Conservation (phyloP, 2,797 vertebrate genomes). For the Bradypodion ventrale region DNA sequence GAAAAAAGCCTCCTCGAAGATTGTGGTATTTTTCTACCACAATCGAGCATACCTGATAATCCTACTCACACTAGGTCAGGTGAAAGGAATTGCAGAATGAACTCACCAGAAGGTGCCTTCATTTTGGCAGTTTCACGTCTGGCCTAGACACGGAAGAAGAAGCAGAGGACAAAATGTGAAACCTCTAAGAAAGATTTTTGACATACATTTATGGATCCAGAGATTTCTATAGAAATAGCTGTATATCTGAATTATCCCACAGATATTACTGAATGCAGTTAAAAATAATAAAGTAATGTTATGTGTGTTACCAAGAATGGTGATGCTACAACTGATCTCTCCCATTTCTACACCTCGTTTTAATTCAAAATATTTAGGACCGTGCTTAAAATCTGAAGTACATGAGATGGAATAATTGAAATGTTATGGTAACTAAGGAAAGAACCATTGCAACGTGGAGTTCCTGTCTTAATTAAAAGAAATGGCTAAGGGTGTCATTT, state of each 20-base stretch:
- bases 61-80: too few species aligned
- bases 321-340: not conserved
- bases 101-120: too few species aligned
- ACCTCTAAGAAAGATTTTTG: not conserved
- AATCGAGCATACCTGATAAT: too few species aligned
- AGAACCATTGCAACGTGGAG: not conserved
- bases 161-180: conserved; percentile 11
- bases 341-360: not conserved
- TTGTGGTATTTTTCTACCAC: too few species aligned
- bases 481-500: too few species aligned
- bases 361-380: not conserved
- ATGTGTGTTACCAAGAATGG: not conserved
- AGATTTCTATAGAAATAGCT: not conserved
- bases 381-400: conserved; percentile 36
- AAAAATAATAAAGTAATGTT: not conserved
- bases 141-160: too few species aligned
- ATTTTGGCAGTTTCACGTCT: too few species aligned
- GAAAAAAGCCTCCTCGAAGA: too few species aligned
- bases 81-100: too few species aligned
- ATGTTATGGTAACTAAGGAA: conserved; percentile 42
- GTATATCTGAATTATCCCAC: not conserved
- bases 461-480: conserved; percentile 14
- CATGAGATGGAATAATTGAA: conserved; percentile 36
- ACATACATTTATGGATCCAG: not conserved
- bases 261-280: not conserved